Conservation (phyloP, 2,888 invertebrate genomes). For the Limnephilus auricula region DNA sequence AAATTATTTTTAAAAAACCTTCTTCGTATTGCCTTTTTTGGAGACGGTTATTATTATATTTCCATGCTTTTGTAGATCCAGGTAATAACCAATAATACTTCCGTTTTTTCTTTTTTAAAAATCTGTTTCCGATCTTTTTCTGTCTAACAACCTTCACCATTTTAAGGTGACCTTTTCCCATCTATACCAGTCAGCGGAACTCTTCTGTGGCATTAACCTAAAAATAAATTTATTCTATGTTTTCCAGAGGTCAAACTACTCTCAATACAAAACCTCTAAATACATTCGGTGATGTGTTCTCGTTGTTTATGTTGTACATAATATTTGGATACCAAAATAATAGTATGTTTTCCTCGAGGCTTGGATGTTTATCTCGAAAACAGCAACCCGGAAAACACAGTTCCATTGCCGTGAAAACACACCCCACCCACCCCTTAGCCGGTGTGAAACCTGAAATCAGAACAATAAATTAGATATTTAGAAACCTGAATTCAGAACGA, state of each 20-base stretch:
- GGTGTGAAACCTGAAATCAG: neutral
- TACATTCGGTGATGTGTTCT: conserved; percentile 11
- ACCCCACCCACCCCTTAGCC: neutral
- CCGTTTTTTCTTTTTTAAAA: neutral
- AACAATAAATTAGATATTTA: neutral
- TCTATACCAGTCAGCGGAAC: neutral
- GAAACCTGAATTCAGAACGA: neutral
- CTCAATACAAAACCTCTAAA: neutral
- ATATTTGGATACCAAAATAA: neutral
- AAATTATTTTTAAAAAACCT: no score
- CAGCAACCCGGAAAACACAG: conserved; percentile 42
- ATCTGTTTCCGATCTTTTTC: neutral
- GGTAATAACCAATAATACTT: neutral
- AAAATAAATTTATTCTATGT: neutral
- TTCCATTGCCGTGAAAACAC: neutral
- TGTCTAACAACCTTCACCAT: neutral
- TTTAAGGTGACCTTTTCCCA: neutral
- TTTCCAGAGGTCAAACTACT: neutral
- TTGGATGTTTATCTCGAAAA: conserved; percentile 51
- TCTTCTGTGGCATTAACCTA: neutral
- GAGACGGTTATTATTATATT: no score
- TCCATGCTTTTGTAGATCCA: no score
- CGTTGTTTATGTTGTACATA: conserved; percentile 36
- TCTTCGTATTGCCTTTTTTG: no score
- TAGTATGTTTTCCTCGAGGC: conserved; percentile 51